Evolutionary conservation across 2,113 vertebrate genomes (phyloP), one percentile per base, ranked within the genome.

Genomic region (Zosterops lateralis): DNA sequence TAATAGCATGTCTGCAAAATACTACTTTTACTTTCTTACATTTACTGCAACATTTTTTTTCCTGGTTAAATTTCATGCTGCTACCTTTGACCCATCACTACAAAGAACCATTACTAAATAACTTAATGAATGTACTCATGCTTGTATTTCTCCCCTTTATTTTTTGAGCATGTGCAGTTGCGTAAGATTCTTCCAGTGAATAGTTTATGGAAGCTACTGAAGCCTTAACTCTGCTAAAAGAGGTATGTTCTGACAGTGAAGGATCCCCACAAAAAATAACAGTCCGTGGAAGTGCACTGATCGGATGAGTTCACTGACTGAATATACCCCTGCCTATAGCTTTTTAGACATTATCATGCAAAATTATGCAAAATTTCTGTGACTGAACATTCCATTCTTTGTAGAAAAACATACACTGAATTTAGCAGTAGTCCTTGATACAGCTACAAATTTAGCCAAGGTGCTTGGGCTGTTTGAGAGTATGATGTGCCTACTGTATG

Each of bases 361-460:
- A 86, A 96, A 87, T 86, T 71, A 93, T 66, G 70, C 65, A 28
- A 94, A 92, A 79, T 87, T 95, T 32, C 6, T 31, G 56, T 58
- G 72, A 79, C 36, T 89, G 60, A 94, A 93, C 61, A 57, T 73
- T 89, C 65, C 48, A 88, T 71, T 95, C 82, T 93, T 88, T 94
- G 82, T 66, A 65, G 84, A 88, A 87, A 77, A 93, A 97, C 62
- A 45, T 68, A 89, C 81, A 77, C 11, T 72, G 87, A 66, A 92
- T 84, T 74, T 82, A 84, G 87, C 58, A 91, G 81, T 71, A 96
- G 95, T 82, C 65, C 87, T 89, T 94, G 47, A 93, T 91, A 93
- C 36, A 28, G 38, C 48, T 65, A 57, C n/a, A 42, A 36, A 75
- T 75, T 51, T 40, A 75, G 67, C 50, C 10, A 6, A 57, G 75